Evolutionary conservation across 2,888 invertebrate genomes (phyloP), one percentile per base, ranked within the genome.

Genomic region (Alloscopus bannaensis): DNA sequence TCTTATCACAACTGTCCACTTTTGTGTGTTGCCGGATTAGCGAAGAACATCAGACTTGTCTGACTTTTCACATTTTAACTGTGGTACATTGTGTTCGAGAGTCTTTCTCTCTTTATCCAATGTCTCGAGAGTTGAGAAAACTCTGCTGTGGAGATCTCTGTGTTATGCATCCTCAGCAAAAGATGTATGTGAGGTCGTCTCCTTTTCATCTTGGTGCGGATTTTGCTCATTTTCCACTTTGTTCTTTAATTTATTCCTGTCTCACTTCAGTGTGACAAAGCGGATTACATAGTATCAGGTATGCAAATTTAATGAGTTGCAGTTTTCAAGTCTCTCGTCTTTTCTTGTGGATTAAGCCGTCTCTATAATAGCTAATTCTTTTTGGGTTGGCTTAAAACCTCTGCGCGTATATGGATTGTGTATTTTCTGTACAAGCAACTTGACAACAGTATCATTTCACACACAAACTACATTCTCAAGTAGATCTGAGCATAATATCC

Each of bases 231-330:
- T 77, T 77, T 52, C 77, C 60, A 79, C 68, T 72, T 72, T 66
- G 24, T 31, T 57, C 66, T 80, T 71, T 80, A 80, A 80, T 80
- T 80, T 80, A 80, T 80, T 73, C 80, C 64, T 69, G 70, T 68
- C 72, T 79, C 79, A 72, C 68, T 66, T 66, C 55, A 66, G 59
- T 55, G 66, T 72, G 72, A 73, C 73, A 80, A 80, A 80, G 80
- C 80, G 80, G 80, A 80, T 80, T 80, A 80, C 64, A 73, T 47
- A 68, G 73, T 68, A 73, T 80, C 80, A 80, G 73, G 80, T 80
- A 80, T 80, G 80, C 73, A 73, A 73, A 80, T 80, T 80, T 80
- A 80, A 80, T 80, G 80, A 80, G 80, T 73, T 69, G 80, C 80
- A 80, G 80, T 80, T 80, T 79, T 69, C 68, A 60, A 69, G 73